Conservation (phyloP, 2,888 invertebrate species). For the Drosophila vallismaia region DNA sequence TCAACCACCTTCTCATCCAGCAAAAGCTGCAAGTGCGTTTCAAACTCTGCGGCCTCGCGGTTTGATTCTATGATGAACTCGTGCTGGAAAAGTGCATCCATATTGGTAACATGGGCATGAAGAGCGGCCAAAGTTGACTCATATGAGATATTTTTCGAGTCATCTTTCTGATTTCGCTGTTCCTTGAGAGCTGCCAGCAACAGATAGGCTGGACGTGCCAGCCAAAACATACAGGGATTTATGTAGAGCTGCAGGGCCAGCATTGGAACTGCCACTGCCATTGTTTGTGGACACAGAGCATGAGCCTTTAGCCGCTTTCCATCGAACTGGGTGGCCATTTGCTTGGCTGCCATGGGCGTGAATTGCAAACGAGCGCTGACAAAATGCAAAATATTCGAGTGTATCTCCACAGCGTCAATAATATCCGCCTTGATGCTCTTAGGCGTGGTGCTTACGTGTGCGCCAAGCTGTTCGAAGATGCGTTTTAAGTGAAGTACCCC, state of each 20-base stretch:
- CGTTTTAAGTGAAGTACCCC: constrained; percentile 75
- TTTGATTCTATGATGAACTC: constrained; percentile 87
- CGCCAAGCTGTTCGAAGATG: constrained; percentile 81
- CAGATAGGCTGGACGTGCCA: constrained; percentile 87
- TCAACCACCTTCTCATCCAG: constrained; percentile 68
- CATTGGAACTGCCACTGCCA: constrained; percentile 88
- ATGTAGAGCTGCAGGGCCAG: constrained; percentile 90
- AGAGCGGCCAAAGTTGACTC: constrained; percentile 54
- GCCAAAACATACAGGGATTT: constrained; percentile 89
- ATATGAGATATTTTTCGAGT: constrained; percentile 14
- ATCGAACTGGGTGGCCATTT: constrained; percentile 83
- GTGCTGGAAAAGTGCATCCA: constrained; percentile 86
- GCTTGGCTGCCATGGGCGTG: constrained; percentile 71
- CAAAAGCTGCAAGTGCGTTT: constrained; percentile 81
- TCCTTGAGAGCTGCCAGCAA: constrained; percentile 83
- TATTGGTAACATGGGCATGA: constrained; percentile 57
- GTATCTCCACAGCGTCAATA: constrained; percentile 86
- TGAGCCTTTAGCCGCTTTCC: constrained; percentile 85
- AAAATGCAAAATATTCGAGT: constrained; percentile 83
- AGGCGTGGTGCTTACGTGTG: constrained; percentile 85
- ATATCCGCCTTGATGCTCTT: constrained; percentile 84
- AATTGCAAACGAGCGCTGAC: constrained; percentile 69
- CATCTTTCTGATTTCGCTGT: constrained; percentile 54
- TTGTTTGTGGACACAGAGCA: constrained; percentile 87
- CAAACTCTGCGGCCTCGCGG: constrained; percentile 85